Percentiles rank a stretch among this genome's conserved stretches.
Conservation (phyloP, 2,113 vertebrate genomes). For the Chamaea fasciata region DNA sequence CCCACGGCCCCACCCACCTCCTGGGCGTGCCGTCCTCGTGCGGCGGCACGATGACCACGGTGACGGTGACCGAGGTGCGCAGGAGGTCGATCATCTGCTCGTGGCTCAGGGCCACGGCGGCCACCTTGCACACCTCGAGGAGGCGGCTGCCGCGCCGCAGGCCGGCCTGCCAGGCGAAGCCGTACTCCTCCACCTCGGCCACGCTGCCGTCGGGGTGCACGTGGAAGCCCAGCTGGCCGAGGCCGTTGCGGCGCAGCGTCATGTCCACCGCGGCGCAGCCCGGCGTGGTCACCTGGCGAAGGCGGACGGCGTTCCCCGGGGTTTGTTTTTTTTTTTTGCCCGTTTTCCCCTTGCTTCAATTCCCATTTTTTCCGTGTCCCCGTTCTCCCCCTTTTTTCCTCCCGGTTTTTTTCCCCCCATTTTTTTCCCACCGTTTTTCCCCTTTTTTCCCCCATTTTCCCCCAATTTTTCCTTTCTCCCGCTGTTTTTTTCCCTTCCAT, state of each 20-base stretch:
- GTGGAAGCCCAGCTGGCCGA: slow-evolving; percentile 93
- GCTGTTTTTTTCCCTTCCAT: too few relatives aligned
- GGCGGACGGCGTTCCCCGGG: too few relatives aligned
- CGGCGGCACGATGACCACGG: not conserved
- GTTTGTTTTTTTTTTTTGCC: too few relatives aligned
- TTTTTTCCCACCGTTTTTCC: too few relatives aligned
- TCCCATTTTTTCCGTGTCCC: too few relatives aligned
- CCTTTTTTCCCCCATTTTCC: too few relatives aligned
- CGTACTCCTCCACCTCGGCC: slow-evolving; percentile 93
- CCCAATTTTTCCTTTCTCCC: too few relatives aligned
- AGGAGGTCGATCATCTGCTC: slow-evolving; percentile 91
- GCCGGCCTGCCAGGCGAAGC: slow-evolving; percentile 94
- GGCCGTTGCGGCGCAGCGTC: slow-evolving; percentile 66
- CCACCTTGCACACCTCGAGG: slow-evolving; percentile 95
- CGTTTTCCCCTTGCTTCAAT: too few relatives aligned
- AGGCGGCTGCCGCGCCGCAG: slow-evolving; percentile 89
- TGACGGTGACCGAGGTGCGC: not conserved
- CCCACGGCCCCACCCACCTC: not conserved
- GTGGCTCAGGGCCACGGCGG: slow-evolving; percentile 86
- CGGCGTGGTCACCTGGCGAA: not conserved
- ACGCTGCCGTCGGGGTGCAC: slow-evolving; percentile 92
- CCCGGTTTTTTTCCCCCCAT: too few relatives aligned
- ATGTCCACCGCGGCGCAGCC: not conserved
- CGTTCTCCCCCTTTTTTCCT: too few relatives aligned
- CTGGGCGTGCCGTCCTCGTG: not conserved